Percentiles rank a stretch among this genome's conserved stretches.
Evolutionary conservation across 2,888 invertebrate species (phyloP).

Genomic region (Drosophila cognata): DNA sequence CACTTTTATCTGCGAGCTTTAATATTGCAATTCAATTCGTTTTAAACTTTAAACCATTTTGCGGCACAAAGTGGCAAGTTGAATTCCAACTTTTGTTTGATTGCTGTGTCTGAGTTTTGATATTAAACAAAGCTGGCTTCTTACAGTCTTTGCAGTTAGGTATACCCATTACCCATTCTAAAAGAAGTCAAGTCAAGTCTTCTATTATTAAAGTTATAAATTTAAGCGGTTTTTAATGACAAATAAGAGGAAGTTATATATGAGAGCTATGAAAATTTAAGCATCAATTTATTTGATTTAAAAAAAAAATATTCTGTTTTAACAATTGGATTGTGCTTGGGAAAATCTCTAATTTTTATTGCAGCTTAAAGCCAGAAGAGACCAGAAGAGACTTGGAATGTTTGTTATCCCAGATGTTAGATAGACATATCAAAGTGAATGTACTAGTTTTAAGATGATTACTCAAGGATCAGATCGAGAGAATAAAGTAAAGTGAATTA

Average conservation of each 20-base stretch:
- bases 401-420: not conserved
- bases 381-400: not conserved
- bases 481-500: not conserved
- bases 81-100: conserved; percentile 15
- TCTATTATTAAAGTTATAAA: not conserved
- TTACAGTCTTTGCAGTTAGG: not conserved
- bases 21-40: conserved; percentile 30
- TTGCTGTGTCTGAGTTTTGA: not conserved
- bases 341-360: not conserved
- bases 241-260: not conserved
- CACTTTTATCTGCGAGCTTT: conserved; percentile 32
- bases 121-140: not conserved
- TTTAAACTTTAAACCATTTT: conserved; percentile 26
- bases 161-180: not conserved
- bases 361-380: not conserved
- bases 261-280: not conserved
- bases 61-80: conserved; percentile 39
- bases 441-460: not conserved
- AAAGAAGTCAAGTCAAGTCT: not conserved
- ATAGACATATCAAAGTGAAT: not conserved
- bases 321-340: not conserved
- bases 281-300: not conserved
- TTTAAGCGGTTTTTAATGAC: not conserved
- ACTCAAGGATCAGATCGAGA: too few species aligned
- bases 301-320: not conserved